Evolutionary conservation across 2,797 vertebrate genomes (phyloP).

Genomic region (Sebastes flavidus): DNA sequence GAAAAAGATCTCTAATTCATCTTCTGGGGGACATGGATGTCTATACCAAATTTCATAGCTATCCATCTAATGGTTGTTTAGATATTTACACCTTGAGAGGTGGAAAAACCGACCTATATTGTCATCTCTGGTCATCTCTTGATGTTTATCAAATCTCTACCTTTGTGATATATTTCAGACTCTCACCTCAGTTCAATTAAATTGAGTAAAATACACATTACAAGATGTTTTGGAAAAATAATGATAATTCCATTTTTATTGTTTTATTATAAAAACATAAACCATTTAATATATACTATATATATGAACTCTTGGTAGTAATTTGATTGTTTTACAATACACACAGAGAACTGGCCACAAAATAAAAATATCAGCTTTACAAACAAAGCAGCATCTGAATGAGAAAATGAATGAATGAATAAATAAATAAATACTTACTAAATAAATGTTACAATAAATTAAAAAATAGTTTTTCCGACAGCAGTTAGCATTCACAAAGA

Average conservation of each 20-base stretch:
- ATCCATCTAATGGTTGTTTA: background rate
- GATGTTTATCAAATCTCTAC: background rate
- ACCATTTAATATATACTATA: constrained; percentile 81
- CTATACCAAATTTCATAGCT: too few relatives aligned
- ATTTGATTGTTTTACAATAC: constrained; percentile 76
- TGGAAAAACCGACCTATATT: background rate
- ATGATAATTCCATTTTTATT: constrained; percentile 79
- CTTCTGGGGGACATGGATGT: too few relatives aligned
- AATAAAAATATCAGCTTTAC: constrained; percentile 75
- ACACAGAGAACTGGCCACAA: constrained; percentile 74
- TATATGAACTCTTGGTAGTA: constrained; percentile 66
- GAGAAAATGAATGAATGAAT: constrained; percentile 59
- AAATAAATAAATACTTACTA: constrained; percentile 64
- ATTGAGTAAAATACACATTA: constrained; percentile 31
- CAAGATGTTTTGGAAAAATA: constrained; percentile 74
- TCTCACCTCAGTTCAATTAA: background rate
- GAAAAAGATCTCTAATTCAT: background rate
- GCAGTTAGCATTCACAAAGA: constrained; percentile 67
- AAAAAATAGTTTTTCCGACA: constrained; percentile 48
- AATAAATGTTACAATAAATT: constrained; percentile 64
- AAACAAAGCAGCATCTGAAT: constrained; percentile 76
- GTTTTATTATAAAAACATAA: constrained; percentile 81
- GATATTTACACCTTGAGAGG: background rate
- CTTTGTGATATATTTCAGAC: background rate
- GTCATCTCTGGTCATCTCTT: background rate